Base-by-base conservation (phyloP, 2,888 invertebrate species). In the Formica aserva region DNA sequence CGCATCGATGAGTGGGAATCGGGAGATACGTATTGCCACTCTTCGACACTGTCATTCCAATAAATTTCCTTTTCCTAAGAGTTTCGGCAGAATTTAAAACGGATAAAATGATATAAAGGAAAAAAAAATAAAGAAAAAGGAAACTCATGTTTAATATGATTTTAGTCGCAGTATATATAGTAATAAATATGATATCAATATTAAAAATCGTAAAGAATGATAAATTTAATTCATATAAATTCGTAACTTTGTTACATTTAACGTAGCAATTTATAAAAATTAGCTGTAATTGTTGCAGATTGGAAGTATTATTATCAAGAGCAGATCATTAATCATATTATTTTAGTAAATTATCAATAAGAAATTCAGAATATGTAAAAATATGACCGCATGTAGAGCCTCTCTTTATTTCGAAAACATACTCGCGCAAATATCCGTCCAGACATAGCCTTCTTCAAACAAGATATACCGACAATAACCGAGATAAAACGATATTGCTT, bases 401-500 rank as follows among this genome's bases (percentile, higher is more conserved):
- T 26, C 26, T 72, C 45, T 72, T 60, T 9, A 80, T 80, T 80
- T 80, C 57, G 35, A 35, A 35, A 72, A 60, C 5, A 22, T 69
- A 71, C 15, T 45, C 75, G 22, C 48, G 41, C 55, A 63, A 78
- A 72, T 72, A 72, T 66, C 35, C 76, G 15, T 66, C 62, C 63
- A 82, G 52, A 45, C 62, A 45, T 41, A 62, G 63, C 62, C 69
- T 75, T 67, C 29, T 82, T 81, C 75, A 84, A 69, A 26, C 55
- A 76, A 71, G 63, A 67, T 78, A 77, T 41, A 29, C 67, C 29
- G 18, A 41, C 57, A 81, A 82, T 86, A 84, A 71, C 82, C 41
- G 55, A 32, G 45, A 67, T 76, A 82, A 66, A 82, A 81, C 85
- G 84, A 88, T 88, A 91, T 85, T 88, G 89, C 90, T 91, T 90